Evolutionary conservation across 92 coral and sea anemone species (phyloP), one percentile per base, ranked within the genome.

Genomic region (Phenganax subtilis): DNA sequence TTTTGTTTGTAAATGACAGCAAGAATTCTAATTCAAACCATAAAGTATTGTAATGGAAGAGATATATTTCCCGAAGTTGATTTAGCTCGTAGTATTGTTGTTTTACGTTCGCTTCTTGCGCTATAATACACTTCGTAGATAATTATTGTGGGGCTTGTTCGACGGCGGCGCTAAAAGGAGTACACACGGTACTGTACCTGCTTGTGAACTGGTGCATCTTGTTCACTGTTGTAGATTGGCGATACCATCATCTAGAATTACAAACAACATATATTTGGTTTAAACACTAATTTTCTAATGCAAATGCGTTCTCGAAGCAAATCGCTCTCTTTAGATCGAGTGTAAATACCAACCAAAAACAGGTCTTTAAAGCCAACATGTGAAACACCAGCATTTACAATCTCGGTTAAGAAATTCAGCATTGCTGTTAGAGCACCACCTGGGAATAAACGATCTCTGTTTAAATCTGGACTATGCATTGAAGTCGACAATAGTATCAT

Each of bases 381-480:
- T 57, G 90, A 86, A 75, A 94, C 89, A 3, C 97, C 97, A 57
- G 97, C 92, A 76, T 88, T 87, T 11, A 94, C 98, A 62, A 94
- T 88, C 75, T 90, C 98, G 54, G 96, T 92, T 55, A 94, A 77
- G 15, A 94, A 83, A 0, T 93, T 90, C 25, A 94, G 82, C 87
- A 92, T 94, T 20, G 98, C 98, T 80, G 80, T 90, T 30, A 94
- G 80, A 9, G 98, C 98, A 44, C 98, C 98, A 8, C 98, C 98
- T 94, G 68, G 9, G 68, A 60, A 80, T 51, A 12, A 20, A 75
- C 27, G 68, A 30, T 0, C 51, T 7, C 8, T 52, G 52, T 29
- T 47, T 51, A 54, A 12, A 28, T 71, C 16, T 0, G 9, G 28
- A 11, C 47, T 37, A 37, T 37, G 47, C 47, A 37, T 37, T 37